A percentile compares a stretch with the other conserved stretches of the same genome.
phyloP scores from a whole-genome alignment of 2,797 vertebrate species.

The Alosa sapidissima region DNA sequence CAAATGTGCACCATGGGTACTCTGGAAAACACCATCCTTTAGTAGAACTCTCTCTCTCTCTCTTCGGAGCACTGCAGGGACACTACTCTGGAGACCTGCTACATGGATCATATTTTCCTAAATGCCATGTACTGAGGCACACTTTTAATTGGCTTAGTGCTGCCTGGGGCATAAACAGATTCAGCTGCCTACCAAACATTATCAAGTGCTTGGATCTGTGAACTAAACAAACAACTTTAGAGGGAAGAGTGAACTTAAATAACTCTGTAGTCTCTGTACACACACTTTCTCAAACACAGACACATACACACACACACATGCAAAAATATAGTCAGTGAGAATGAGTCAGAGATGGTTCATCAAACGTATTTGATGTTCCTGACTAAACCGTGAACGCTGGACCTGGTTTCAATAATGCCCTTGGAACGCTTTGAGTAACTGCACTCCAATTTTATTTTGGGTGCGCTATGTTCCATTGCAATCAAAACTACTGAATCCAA shows the following conservation, averaged over 20 bases:
- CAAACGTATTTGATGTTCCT: background rate
- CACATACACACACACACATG: background rate
- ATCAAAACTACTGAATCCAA: background rate
- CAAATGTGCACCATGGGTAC: slow-evolving; percentile 32
- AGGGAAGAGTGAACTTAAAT: slow-evolving; percentile 10
- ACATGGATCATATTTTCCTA: slow-evolving; percentile 34
- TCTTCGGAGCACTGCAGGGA: background rate
- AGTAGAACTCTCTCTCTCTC: background rate
- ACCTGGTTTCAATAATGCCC: background rate
- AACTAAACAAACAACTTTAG: background rate
- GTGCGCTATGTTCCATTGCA: background rate
- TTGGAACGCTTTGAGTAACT: background rate
- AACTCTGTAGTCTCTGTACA: background rate
- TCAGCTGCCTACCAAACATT: slow-evolving; percentile 26
- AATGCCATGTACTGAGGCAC: slow-evolving; percentile 31
- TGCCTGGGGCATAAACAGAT: slow-evolving; percentile 20
- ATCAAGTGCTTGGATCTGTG: slow-evolving; percentile 18
- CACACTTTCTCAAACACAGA: no score
- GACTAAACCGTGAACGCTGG: background rate
- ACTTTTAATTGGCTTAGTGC: slow-evolving; percentile 34
- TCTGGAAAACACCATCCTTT: slow-evolving; percentile 30
- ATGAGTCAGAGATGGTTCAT: background rate
- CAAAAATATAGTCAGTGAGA: background rate
- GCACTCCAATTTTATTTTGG: background rate
- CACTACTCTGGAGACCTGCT: slow-evolving; percentile 8